Conservation (phyloP, 2,888 invertebrate species). For the Autographa gamma region DNA sequence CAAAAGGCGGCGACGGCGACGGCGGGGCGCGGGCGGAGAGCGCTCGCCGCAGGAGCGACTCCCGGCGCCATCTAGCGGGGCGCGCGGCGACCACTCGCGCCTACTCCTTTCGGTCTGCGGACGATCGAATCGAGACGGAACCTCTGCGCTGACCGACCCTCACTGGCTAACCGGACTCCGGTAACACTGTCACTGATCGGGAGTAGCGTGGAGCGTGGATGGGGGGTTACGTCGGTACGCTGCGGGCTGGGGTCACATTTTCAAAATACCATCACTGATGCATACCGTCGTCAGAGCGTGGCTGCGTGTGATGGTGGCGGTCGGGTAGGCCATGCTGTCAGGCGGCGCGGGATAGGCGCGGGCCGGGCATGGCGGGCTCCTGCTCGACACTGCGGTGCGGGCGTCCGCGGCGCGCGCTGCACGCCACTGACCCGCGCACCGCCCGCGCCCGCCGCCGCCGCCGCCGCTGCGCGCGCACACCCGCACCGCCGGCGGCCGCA, state of each 20-base stretch:
- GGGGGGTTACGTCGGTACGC: slow-evolving; percentile 54
- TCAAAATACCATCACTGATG: slow-evolving; percentile 63
- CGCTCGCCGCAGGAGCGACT: slow-evolving; percentile 88
- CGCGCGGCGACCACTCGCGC: slow-evolving; percentile 85
- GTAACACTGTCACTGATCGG: slow-evolving; percentile 82
- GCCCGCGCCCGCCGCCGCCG: slow-evolving; percentile 76
- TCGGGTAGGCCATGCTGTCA: slow-evolving; percentile 88
- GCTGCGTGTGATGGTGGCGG: slow-evolving; percentile 89
- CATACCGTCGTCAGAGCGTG: slow-evolving; percentile 89
- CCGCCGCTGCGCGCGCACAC: slow-evolving; percentile 77
- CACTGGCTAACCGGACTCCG: slow-evolving; percentile 69
- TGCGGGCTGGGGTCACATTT: slow-evolving; percentile 52
- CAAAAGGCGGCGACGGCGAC: slow-evolving; percentile 82
- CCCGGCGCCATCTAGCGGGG: slow-evolving; percentile 86
- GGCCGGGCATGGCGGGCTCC: slow-evolving; percentile 88
- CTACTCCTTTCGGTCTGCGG: slow-evolving; percentile 85
- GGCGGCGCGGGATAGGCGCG: slow-evolving; percentile 88
- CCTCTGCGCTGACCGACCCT: slow-evolving; percentile 77
- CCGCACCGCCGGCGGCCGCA: slow-evolving; percentile 73
- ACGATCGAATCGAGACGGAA: slow-evolving; percentile 87
- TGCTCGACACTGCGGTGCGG: slow-evolving; percentile 88
- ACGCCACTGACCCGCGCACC: slow-evolving; percentile 87
- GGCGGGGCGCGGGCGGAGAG: slow-evolving; percentile 85
- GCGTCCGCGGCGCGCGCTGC: slow-evolving; percentile 88
- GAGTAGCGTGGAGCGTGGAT: slow-evolving; percentile 61